Base-by-base conservation (phyloP, 2,113 vertebrate genomes). In the Catharus bicknelli region DNA sequence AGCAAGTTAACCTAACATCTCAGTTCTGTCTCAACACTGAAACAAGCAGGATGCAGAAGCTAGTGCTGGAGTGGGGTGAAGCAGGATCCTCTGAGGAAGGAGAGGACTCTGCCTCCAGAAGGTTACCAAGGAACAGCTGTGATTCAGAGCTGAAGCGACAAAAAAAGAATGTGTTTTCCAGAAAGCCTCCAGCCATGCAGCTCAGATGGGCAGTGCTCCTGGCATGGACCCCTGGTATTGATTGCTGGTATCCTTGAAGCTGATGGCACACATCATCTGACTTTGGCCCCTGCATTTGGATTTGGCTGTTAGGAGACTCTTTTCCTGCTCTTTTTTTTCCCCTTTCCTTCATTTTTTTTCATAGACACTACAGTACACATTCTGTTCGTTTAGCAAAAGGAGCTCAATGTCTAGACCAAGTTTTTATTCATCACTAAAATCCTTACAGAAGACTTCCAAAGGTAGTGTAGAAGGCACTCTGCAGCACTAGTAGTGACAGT, bases 281-380 rank as follows among this genome's bases (percentile, higher is more conserved):
- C 58, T 87, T 94, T 45, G 43, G 12, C 27, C n/a, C 43, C 34
- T 75, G 40, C 32, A 40, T 73, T 93, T 64, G 54, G 42, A 61
- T 67, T 67, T 77, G 36, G 4, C 7, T 82, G 30, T 51, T 57
- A 36, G 17, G 38, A 43, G 25, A 27, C 7, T 47, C 11, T 58
- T 16, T 40, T 19, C 14, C 42, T 27, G 11, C 17, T 22, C 4
- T 22, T 4, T 9, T 15, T 36, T 16, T 30, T 27, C 3, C 13
- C 23, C 23, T 5, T 4, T 3, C 9, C 8, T 3, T 7, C 4
- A 10, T 14, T 2, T 7, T 7, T 4, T 42, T 19, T 11, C 7
- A 7, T 43, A 48, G 34, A 42, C 6, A 19, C n/a, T 59, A 10
- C 48, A 26, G 16, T 47, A 54, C 74, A 77, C 8, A 20, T 40